These are phyloP conservation scores for Pedetes capensis DNA, from an alignment of 2,113 vertebrate species.

Conservation along the genomic window DNA sequence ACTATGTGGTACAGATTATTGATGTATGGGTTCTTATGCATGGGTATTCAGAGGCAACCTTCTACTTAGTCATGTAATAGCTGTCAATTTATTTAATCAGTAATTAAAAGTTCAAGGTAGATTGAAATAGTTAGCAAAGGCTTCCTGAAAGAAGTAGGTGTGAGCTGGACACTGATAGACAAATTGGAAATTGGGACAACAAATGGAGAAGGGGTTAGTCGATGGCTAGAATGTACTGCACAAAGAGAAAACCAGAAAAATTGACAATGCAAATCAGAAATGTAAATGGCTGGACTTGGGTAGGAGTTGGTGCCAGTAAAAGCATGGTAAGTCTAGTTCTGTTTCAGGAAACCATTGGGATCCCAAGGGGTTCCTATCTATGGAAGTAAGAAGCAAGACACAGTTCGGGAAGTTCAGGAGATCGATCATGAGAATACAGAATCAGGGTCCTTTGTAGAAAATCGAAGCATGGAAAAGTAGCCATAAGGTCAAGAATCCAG, in stretches of 20 bases:
- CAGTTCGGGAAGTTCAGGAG: background rate
- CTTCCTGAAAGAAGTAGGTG: background rate
- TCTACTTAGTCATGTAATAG: background rate
- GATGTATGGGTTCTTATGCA: background rate
- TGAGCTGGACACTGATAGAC: background rate
- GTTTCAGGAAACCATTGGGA: constrained; percentile 6
- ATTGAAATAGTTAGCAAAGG: constrained; percentile 15
- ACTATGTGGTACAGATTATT: background rate
- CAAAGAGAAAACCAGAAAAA: background rate
- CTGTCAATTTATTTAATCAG: background rate
- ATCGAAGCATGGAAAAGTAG: background rate
- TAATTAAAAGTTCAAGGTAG: constrained; percentile 4
- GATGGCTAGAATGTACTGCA: constrained; percentile 14
- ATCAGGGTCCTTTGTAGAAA: background rate
- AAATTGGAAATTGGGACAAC: background rate
- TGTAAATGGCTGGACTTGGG: background rate
- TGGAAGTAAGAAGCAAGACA: background rate
- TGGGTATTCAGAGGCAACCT: background rate
- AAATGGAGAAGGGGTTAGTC: background rate
- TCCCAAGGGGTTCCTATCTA: background rate
- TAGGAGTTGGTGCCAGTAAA: background rate
- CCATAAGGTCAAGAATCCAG: background rate
- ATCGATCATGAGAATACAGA: background rate
- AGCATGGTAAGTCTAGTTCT: background rate
- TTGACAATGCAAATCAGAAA: background rate